phyloP scores from a whole-genome alignment of 2,797 vertebrate species.

The Furcifer pardalis region DNA sequence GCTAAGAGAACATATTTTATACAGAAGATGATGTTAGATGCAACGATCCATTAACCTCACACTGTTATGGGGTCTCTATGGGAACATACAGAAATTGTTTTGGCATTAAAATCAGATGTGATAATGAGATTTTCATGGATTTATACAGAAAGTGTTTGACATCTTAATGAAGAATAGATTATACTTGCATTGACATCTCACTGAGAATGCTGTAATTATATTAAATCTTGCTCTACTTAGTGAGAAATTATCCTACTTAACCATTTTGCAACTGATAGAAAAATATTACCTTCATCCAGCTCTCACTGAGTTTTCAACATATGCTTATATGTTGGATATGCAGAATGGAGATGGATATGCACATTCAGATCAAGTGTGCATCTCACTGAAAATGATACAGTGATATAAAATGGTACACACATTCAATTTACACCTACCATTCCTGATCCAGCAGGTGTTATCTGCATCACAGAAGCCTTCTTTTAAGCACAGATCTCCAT shows the following conservation, averaged over 20 bases:
- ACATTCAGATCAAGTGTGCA: not conserved
- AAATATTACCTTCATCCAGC: not conserved
- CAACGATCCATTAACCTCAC: conserved; percentile 46
- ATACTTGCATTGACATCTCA: conserved; percentile 45
- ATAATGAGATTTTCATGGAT: conserved; percentile 42
- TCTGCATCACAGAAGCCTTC: not conserved
- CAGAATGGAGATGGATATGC: not conserved
- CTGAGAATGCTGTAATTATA: conserved; percentile 10
- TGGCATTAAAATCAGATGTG: conserved; percentile 43
- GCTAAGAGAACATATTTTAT: conserved; percentile 21
- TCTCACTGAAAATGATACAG: not conserved
- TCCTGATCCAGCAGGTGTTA: not conserved
- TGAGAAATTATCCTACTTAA: conserved; percentile 32
- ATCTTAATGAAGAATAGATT: conserved; percentile 38
- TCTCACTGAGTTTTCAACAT: conserved; percentile 2
- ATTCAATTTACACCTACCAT: not conserved
- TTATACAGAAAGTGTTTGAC: conserved; percentile 49
- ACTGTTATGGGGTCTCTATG: conserved; percentile 25
- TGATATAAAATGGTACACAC: not conserved
- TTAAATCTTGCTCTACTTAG: conserved; percentile 33
- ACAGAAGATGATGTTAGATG: conserved; percentile 18
- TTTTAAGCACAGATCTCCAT: not conserved
- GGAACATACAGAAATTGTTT: conserved; percentile 50
- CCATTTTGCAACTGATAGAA: conserved; percentile 1
- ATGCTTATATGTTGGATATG: not conserved